Evolutionary conservation across 2,797 vertebrate genomes (phyloP).

Genomic region (Megalops cyprinoides): DNA sequence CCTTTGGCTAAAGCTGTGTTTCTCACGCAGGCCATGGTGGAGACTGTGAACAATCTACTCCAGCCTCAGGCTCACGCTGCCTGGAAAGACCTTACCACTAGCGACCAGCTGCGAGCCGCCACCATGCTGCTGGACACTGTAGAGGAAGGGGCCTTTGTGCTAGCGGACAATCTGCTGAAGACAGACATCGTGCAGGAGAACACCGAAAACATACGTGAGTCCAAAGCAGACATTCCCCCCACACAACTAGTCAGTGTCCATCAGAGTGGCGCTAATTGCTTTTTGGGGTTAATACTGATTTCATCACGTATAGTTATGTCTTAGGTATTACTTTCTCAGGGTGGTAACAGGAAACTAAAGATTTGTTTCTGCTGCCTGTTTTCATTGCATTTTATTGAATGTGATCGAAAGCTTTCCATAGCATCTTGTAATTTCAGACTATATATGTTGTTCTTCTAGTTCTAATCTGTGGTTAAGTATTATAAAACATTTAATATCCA

Average conservation of each 20-base stretch:
- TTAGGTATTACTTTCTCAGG: no score
- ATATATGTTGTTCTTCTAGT: no score
- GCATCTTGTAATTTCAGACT: no score
- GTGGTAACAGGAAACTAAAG: no score
- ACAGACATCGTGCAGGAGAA: slow-evolving; percentile 96
- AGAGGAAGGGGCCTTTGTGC: slow-evolving; percentile 94
- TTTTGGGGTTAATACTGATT: no score
- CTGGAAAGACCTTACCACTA: slow-evolving; percentile 86
- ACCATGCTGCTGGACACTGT: slow-evolving; percentile 95
- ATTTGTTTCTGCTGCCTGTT: no score
- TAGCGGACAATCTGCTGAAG: slow-evolving; percentile 97
- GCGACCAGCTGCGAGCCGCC: slow-evolving; percentile 89
- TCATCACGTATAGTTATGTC: no score
- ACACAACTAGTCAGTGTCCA: not conserved
- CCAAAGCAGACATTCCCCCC: not conserved
- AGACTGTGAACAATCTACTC: slow-evolving; percentile 96
- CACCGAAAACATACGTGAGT: slow-evolving; percentile 97
- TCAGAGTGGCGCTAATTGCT: not conserved
- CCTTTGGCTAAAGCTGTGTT: slow-evolving; percentile 46
- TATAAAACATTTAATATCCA: no score
- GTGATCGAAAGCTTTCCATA: no score
- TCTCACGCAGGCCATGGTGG: slow-evolving; percentile 88
- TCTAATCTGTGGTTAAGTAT: no score
- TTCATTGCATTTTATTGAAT: no score
- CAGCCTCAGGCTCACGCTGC: slow-evolving; percentile 89